phyloP scores from a whole-genome alignment of 2,797 vertebrate genomes.

The Schizothorax lantsangensis region DNA sequence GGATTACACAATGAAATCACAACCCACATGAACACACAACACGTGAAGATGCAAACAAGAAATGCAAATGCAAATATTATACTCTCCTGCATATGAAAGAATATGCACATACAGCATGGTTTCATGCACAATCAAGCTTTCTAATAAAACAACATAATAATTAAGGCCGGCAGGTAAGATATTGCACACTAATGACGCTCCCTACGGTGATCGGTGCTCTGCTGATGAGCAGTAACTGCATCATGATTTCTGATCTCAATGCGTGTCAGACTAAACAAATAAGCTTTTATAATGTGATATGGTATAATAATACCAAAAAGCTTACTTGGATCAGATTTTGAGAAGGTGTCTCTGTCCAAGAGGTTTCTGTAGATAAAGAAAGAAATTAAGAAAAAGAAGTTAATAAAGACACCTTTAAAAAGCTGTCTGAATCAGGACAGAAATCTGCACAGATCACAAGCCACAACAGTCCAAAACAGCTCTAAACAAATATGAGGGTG shows the following conservation, averaged over 20 bases:
- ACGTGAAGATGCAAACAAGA: neutral
- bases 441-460: neutral
- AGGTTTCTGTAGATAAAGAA: conserved; percentile 87
- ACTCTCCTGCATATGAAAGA: neutral
- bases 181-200: conserved; percentile 8
- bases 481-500: neutral
- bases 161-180: neutral
- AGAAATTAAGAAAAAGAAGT: conserved; percentile 47
- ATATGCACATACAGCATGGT: neutral
- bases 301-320: neutral
- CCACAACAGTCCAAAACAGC: neutral
- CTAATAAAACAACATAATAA: neutral
- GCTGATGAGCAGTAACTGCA: conserved; percentile 40
- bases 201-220: conserved; percentile 6
- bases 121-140: conserved; percentile 32
- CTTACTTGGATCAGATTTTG: conserved; percentile 98
- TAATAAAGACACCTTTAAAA: conserved; percentile 36
- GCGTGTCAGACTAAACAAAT: neutral
- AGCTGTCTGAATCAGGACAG: neutral
- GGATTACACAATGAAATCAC: conserved; percentile 26
- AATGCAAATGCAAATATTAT: neutral
- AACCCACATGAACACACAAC: neutral
- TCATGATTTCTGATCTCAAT: conserved; percentile 24
- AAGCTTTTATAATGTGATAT: neutral
- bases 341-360: conserved; percentile 98